Percentiles rank a stretch among this genome's conserved stretches.
Evolutionary conservation across 2,888 invertebrate genomes (phyloP).

Genomic region (Tipula unca): DNA sequence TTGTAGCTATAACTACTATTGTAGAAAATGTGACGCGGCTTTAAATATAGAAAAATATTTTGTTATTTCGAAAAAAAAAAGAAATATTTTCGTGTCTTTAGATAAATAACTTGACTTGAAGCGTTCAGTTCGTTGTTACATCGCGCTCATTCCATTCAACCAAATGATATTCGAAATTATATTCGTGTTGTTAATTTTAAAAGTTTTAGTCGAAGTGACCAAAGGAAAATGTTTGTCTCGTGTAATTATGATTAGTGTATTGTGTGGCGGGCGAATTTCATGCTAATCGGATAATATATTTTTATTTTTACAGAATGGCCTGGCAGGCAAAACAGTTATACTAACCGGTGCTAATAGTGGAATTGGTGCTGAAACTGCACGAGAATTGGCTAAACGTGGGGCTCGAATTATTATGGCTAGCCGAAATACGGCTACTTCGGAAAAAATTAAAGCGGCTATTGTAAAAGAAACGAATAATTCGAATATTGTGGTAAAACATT

Average conservation of each 20-base stretch:
- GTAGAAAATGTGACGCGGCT: no score
- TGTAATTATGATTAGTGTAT: neutral
- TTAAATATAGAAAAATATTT: neutral
- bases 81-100: neutral
- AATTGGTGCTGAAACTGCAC: neutral
- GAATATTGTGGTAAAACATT: conserved; percentile 55
- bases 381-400: neutral
- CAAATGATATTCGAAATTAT: neutral
- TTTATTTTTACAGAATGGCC: neutral
- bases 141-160: neutral
- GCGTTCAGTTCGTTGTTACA: neutral
- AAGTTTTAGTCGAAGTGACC: neutral
- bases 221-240: neutral
- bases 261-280: neutral
- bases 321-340: neutral
- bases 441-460: conserved; percentile 49
- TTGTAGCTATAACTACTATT: no score
- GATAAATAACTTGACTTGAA: neutral
- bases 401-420: neutral
- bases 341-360: neutral
- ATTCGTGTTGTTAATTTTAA: neutral
- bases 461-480: conserved; percentile 53
- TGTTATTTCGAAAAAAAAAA: neutral
- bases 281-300: neutral
- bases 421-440: neutral